Evolutionary conservation across 2,888 invertebrate species (phyloP), one percentile per base, ranked within the genome.

Genomic region (Drosophila macrothrix): DNA sequence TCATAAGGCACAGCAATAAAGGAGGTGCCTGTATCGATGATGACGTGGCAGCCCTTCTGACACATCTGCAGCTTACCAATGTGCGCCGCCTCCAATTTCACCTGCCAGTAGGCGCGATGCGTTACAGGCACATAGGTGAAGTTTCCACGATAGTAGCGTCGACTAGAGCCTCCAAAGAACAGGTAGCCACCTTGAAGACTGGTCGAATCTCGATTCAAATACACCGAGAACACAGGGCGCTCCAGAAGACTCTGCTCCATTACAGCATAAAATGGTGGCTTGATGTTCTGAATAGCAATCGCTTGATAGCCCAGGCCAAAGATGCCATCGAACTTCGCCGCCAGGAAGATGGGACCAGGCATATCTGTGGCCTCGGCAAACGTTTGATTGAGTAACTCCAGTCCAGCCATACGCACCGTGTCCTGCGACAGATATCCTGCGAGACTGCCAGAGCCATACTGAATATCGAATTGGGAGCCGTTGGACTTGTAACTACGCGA

Each of bases 1-100:
- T 93, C 94, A 43, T 94, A 92, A 41, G 99, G 99, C 52, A 99
- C 98, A 76, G 97, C 98, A 88, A 99, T 96, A 73, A 99, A 95
- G 67, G 98, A 98, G 78, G 99, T 99, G 86, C 98, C 98, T 56
- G 88, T 88, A 22, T 88, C 88, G 22, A 88, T 82, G 43, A 90
- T 88, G 7, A 79, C 90, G 52, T 90, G 74, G 10, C 87, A 88
- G 33, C 87, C 90, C 0, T 60, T 7, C 37, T 63, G 65, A 28
- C 87, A 88, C 12, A 88, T 29, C 10, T 79, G 68, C 33, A 90
- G 39, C 12, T 65, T 29, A 1, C 70, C 75, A 10, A 88, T 84
- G 22, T 19, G 52, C 0, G 84, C 90, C 22, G 73, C 54, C 3
- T 82, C 75, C 71, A 88, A 64, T 46, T 54, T 70, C 0, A 88